phyloP scores from a whole-genome alignment of 1,140 invertebrate genomes.

The Panulirus ornatus region DNA sequence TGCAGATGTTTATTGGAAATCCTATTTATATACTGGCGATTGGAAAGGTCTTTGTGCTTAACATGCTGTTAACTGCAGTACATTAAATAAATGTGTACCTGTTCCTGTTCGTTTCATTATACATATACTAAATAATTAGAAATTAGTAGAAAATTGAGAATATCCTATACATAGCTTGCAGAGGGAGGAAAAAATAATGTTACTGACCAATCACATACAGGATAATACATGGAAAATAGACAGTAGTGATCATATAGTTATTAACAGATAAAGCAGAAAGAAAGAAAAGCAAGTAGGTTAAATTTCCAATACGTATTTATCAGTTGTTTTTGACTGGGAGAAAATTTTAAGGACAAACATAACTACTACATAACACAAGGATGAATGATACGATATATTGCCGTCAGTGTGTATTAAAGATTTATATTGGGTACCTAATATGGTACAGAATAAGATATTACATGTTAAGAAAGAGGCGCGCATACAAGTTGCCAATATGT shows the following conservation, averaged over 20 bases:
- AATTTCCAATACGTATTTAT: not conserved
- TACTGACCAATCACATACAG: too few species aligned
- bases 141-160: not conserved
- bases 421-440: too few species aligned
- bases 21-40: slow-evolving; percentile 17
- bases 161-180: too few species aligned
- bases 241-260: not conserved
- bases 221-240: too few species aligned
- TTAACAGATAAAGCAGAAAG: too few species aligned
- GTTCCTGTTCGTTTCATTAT: not conserved
- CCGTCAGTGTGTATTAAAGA: too few species aligned
- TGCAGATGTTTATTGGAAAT: slow-evolving; percentile 2
- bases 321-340: not conserved
- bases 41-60: not conserved
- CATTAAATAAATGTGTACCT: not conserved
- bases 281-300: too few species aligned
- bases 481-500: not conserved
- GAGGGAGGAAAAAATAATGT: too few species aligned
- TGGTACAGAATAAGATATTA: too few species aligned
- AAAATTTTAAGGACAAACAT: not conserved
- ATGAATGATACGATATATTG: too few species aligned
- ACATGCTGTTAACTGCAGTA: slow-evolving; percentile 2
- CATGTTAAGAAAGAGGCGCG: too few species aligned
- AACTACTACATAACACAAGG: not conserved
- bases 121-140: not conserved